Evolutionary conservation across 2,888 invertebrate species (phyloP), one percentile per base, ranked within the genome.

Genomic region (Griposia aprilina): DNA sequence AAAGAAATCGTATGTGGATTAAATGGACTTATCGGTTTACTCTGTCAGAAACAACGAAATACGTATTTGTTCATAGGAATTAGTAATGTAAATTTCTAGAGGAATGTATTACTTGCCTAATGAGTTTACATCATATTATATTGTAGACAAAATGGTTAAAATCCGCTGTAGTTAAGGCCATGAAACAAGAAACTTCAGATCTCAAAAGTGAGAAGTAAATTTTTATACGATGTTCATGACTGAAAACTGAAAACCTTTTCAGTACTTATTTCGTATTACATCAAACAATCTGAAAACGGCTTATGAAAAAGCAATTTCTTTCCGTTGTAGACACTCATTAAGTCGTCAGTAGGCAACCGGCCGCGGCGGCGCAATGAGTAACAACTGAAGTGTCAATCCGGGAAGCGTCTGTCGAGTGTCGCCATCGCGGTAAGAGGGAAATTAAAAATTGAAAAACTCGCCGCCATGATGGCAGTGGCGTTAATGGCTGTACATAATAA

Each of bases 401-500:
- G 92, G 91, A 91, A 92, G 90, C 92, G 92, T 93, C 93, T 91
- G 91, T 91, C 87, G 93, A 96, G 95, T 93, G 93, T 93, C 92
- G 91, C 91, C 91, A 86, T 86, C 88, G 91, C 87, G 91, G 92
- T 94, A 94, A 95, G 94, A 95, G 95, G 95, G 94, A 96, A 96
- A 96, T 96, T 96, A 96, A 96, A 96, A 96, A 96, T 96, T 96
- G 94, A 96, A 96, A 96, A 96, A 94, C 94, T 93, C 93, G 94
- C 95, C 96, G 96, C 97, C 96, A 97, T 96, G 94, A 95, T 95
- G 96, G 94, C 94, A 91, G 94, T 95, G 94, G 95, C 95, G 96
- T 95, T 96, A 96, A 97, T 96, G 95, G 96, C 95, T 95, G 96
- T 96, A 96, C 96, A 97, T 97, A 96, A 96, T 96, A 96, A 96